These are phyloP conservation scores for Drepana arcuata DNA, from an alignment of 1,140 invertebrate species.

Conservation along the genomic window DNA sequence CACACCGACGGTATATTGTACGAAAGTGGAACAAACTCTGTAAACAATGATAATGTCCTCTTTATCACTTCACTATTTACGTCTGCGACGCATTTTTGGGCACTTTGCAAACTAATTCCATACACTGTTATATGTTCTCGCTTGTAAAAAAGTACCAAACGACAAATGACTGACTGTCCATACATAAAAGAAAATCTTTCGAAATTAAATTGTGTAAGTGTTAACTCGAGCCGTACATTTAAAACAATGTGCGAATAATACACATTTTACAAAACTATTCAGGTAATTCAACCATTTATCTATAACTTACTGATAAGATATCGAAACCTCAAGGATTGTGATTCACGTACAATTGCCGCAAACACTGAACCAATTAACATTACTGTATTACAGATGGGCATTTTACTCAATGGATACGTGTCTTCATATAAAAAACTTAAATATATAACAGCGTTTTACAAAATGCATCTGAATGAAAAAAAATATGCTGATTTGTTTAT, in stretches of 20 bases:
- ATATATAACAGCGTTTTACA: too few relatives aligned
- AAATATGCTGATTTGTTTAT: too few relatives aligned
- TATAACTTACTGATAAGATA: slow-evolving; percentile 52
- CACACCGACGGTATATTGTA: slow-evolving; percentile 30
- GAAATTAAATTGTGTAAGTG: slow-evolving; percentile 1
- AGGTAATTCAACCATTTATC: slow-evolving; percentile 51
- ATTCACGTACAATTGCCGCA: slow-evolving; percentile 17
- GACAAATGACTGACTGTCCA: too few relatives aligned
- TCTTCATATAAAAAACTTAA: too few relatives aligned
- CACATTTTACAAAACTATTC: slow-evolving; percentile 36
- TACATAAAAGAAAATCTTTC: neutral
- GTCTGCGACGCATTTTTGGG: slow-evolving; percentile 43
- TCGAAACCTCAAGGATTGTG: slow-evolving; percentile 43
- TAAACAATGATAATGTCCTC: slow-evolving; percentile 49
- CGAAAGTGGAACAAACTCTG: slow-evolving; percentile 45
- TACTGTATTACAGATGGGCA: too few relatives aligned
- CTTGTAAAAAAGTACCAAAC: too few relatives aligned
- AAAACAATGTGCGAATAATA: slow-evolving; percentile 28
- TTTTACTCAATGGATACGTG: too few relatives aligned
- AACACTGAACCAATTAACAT: too few relatives aligned
- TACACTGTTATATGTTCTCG: too few relatives aligned
- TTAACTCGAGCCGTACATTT: slow-evolving; percentile 6
- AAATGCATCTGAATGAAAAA: too few relatives aligned
- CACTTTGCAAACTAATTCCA: too few relatives aligned
- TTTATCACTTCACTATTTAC: slow-evolving; percentile 54